Evolutionary conservation across 2,797 vertebrate genomes (phyloP), one percentile per base, ranked within the genome.

Genomic region (Tokudaia tokunoshimensis): DNA sequence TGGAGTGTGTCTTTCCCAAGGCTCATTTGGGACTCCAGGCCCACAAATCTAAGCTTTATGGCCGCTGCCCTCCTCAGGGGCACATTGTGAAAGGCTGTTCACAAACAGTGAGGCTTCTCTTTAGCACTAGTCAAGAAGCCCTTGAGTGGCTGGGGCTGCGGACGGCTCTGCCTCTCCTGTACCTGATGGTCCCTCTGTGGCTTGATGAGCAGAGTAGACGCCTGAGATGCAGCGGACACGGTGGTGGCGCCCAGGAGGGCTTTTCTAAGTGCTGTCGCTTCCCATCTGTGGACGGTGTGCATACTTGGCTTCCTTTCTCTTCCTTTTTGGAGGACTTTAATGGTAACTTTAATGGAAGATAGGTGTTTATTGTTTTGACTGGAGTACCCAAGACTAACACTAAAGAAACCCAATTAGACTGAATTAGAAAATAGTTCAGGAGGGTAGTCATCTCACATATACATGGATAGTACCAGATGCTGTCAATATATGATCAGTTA

Each of bases 1-100:
- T 95, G 91, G 84, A 91, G 24, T 13, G 34, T 78, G 44, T 82
- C 24, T 86, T 95, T 96, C 61, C 94, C 78, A 63, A 81, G 95
- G 41, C 80, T 94, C 74, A 31, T 2, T 50, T 78, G 92, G 82
- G 93, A 94, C 59, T 61, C 34, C 1, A 34, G 81, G 91, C 79
- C 86, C 84, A 26, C 3, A 2, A 41, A n/a, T 41, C 72, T 80
- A 50, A 90, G 61, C 44, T 67, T 75, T 70, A 37, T 80, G 79
- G 86, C 65, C 55, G 4, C 59, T 79, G 57, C 78, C 61, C 65
- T 91, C 61, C 41, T 81, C 67, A 74, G 92, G 52, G 75, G 61
- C 0, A 1, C 26, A 61, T 29, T 63, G 14, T 72, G 67, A 91
- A 24, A 34, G 81, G 15, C 76, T 63, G 31, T 52, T 90, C 12